These are phyloP conservation scores for Hapalemur alaotrensis DNA, from an alignment of 2,797 vertebrate species.

Conservation along the genomic window DNA sequence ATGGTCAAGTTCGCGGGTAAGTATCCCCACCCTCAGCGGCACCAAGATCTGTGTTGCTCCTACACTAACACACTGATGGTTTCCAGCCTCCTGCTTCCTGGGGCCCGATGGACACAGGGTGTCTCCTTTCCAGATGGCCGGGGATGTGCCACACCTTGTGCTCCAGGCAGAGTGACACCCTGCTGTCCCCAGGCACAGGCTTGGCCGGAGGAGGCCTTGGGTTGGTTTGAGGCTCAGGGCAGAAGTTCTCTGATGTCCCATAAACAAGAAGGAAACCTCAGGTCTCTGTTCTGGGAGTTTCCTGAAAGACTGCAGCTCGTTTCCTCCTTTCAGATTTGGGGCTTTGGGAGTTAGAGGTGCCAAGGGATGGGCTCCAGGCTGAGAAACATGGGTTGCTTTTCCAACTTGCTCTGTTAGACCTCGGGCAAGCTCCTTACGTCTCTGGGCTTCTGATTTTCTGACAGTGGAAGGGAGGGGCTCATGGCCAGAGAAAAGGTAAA, in stretches of 20 bases:
- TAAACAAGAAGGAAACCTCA: background rate
- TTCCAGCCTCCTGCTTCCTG: rapidly evolving
- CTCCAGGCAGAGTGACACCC: background rate
- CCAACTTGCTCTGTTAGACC: background rate
- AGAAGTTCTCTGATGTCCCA: background rate
- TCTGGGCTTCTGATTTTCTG: background rate
- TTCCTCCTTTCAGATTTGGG: background rate
- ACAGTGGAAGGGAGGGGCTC: background rate
- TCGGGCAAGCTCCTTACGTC: background rate
- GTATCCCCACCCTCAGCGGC: background rate
- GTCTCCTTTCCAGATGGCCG: rapidly evolving
- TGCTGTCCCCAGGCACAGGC: background rate
- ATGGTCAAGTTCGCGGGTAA: slow-evolving; percentile 77
- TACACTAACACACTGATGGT: rapidly evolving
- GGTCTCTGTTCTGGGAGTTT: background rate
- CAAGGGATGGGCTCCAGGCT: background rate
- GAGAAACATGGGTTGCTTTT: background rate
- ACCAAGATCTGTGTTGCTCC: background rate
- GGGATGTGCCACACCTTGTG: background rate
- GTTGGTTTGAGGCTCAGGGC: background rate
- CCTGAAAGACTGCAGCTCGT: background rate
- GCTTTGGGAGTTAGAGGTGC: background rate
- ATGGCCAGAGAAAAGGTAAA: background rate
- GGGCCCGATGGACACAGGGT: background rate
- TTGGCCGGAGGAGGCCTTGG: background rate